Evolutionary conservation across 2,797 vertebrate genomes (phyloP).

Genomic region (Hyperoplus immaculatus): DNA sequence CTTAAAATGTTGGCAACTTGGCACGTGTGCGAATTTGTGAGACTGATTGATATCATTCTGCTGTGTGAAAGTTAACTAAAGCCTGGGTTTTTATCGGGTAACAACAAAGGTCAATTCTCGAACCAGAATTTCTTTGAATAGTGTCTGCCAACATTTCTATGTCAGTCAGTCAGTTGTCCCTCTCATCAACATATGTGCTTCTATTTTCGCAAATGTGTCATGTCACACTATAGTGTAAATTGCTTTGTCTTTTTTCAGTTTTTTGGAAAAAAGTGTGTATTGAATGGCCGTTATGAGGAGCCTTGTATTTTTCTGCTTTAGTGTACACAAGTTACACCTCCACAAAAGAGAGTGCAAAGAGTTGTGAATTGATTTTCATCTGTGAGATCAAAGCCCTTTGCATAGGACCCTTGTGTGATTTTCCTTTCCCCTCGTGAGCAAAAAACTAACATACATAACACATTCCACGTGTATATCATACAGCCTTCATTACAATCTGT

Average conservation of each 20-base stretch:
- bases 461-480: neutral
- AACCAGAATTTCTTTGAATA: neutral
- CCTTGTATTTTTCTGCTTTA: conserved; percentile 11
- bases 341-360: conserved; percentile 8
- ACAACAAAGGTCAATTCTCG: neutral
- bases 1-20: neutral
- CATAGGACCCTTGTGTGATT: conserved; percentile 20
- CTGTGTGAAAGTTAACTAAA: neutral
- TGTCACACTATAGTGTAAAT: neutral
- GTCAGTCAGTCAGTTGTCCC: neutral
- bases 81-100: neutral
- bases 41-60: neutral
- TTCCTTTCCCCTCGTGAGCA: conserved; percentile 12
- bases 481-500: conserved; percentile 5
- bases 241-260: no score
- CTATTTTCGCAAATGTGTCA: neutral
- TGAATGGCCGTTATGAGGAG: conserved; percentile 4
- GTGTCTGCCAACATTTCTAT: neutral
- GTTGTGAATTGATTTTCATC: conserved; percentile 42
- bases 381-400: conserved; percentile 49
- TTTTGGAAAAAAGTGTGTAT: neutral
- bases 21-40: neutral
- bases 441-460: conserved; percentile 20
- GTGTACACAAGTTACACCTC: conserved; percentile 22
- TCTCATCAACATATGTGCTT: neutral